Conservation (phyloP, 2,113 vertebrate species). For the Halcyon senegalensis region DNA sequence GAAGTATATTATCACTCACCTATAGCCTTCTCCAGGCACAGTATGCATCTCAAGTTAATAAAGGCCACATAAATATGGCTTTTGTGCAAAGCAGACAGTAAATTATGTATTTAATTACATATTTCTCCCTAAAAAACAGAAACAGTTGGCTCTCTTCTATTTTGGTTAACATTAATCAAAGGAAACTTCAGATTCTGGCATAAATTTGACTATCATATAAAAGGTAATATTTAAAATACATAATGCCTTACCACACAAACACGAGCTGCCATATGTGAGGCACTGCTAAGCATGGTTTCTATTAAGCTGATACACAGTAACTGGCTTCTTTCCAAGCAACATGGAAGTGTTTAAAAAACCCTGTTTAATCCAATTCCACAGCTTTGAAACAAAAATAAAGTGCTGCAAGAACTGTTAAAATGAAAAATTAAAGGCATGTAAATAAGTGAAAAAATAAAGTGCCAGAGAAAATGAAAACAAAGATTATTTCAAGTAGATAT, state of each 20-base stretch:
- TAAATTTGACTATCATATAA: conserved; percentile 21
- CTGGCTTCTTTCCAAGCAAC: conserved; percentile 55
- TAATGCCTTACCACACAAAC: conserved; percentile 37
- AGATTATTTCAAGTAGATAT: conserved; percentile 67
- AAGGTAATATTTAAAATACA: conserved; percentile 64
- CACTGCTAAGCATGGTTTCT: conserved; percentile 45
- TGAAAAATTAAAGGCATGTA: conserved; percentile 66
- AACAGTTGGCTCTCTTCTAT: conserved; percentile 23
- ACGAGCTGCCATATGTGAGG: conserved; percentile 35
- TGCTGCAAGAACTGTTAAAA: conserved; percentile 48
- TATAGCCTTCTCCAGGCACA: background rate
- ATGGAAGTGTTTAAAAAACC: conserved; percentile 50
- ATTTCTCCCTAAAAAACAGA: conserved; percentile 29
- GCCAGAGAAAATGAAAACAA: conserved; percentile 58
- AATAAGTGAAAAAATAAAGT: conserved; percentile 42
- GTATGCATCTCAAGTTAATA: background rate
- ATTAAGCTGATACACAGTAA: conserved; percentile 51
- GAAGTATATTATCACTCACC: conserved; percentile 29
- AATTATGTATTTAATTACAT: conserved; percentile 41
- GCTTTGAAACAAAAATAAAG: conserved; percentile 66
- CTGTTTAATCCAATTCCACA: conserved; percentile 49
- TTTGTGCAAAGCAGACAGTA: conserved; percentile 43
- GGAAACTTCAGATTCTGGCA: conserved; percentile 63
- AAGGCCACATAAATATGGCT: conserved; percentile 2
- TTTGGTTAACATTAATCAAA: conserved; percentile 62